phyloP scores from a whole-genome alignment of 2,113 vertebrate genomes.

The Channa argus region DNA sequence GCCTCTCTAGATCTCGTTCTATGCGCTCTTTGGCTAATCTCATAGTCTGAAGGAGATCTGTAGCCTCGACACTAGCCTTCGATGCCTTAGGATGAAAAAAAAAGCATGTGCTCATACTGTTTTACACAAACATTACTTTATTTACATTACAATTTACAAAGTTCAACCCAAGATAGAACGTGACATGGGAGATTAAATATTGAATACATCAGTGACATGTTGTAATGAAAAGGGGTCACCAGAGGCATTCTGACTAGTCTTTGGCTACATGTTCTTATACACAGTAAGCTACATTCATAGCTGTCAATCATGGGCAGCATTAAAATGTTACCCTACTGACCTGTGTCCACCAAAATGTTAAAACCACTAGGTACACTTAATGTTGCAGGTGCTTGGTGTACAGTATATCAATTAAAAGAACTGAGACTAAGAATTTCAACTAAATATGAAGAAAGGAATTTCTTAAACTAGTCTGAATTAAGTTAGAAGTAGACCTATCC shows the following conservation, averaged over 20 bases:
- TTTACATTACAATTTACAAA: not conserved
- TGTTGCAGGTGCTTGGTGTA: too few species aligned
- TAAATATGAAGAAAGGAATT: not conserved
- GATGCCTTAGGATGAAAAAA: constrained; percentile 83
- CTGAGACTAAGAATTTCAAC: too few species aligned
- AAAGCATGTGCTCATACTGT: not conserved
- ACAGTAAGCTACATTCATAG: too few species aligned
- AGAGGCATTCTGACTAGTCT: too few species aligned
- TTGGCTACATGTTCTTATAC: too few species aligned
- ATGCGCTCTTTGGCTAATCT: constrained; percentile 93
- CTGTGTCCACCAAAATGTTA: too few species aligned
- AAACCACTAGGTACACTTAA: too few species aligned
- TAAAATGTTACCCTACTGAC: too few species aligned
- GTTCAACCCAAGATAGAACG: not conserved
- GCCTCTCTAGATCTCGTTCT: constrained; percentile 93
- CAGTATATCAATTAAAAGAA: too few species aligned
- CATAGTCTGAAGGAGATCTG: constrained; percentile 93
- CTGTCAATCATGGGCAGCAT: too few species aligned
- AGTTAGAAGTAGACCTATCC: constrained; percentile 16
- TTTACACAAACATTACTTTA: not conserved
- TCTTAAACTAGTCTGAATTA: not conserved
- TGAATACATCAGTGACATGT: too few species aligned
- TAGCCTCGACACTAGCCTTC: constrained; percentile 94
- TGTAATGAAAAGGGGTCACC: too few species aligned
- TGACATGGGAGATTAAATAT: not conserved